Evolutionary conservation across 2,888 invertebrate species (phyloP).

Genomic region (Athalia rosae): DNA sequence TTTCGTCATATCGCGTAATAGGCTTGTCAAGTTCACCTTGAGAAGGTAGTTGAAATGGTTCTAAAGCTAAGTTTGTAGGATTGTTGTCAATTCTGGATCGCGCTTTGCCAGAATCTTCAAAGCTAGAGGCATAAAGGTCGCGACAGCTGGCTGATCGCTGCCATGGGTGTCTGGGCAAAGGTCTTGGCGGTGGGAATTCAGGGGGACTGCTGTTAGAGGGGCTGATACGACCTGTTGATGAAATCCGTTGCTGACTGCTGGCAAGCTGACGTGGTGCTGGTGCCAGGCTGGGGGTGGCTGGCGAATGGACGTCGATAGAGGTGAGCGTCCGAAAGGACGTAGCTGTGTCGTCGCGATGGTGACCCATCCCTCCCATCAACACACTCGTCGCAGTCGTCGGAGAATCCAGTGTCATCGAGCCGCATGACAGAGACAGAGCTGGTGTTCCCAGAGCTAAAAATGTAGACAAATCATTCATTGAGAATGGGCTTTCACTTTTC

Average conservation of each 20-base stretch:
- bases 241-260: conserved; percentile 68
- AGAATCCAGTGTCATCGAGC: conserved; percentile 86
- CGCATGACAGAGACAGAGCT: conserved; percentile 77
- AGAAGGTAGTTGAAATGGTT: conserved; percentile 67
- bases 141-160: conserved; percentile 89
- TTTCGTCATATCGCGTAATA: conserved; percentile 83
- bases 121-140: conserved; percentile 86
- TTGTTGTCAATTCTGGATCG: conserved; percentile 72
- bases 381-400: conserved; percentile 83
- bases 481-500: too few relatives aligned
- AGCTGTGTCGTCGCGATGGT: conserved; percentile 79
- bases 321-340: conserved; percentile 78
- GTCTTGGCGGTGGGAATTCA: conserved; percentile 73
- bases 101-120: conserved; percentile 82
- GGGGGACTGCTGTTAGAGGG: conserved; percentile 74
- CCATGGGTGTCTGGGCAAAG: conserved; percentile 77
- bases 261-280: conserved; percentile 61
- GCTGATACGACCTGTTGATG: conserved; percentile 74
- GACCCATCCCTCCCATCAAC: conserved; percentile 77
- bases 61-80: conserved; percentile 53
- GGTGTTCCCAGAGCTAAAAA: conserved; percentile 71
- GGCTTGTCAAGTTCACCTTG: conserved; percentile 80
- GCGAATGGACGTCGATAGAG: conserved; percentile 76
- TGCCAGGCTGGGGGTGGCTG: conserved; percentile 76
- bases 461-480: neutral